phyloP scores from a whole-genome alignment of 2,113 vertebrate species.

The Zosterops borbonicus region DNA sequence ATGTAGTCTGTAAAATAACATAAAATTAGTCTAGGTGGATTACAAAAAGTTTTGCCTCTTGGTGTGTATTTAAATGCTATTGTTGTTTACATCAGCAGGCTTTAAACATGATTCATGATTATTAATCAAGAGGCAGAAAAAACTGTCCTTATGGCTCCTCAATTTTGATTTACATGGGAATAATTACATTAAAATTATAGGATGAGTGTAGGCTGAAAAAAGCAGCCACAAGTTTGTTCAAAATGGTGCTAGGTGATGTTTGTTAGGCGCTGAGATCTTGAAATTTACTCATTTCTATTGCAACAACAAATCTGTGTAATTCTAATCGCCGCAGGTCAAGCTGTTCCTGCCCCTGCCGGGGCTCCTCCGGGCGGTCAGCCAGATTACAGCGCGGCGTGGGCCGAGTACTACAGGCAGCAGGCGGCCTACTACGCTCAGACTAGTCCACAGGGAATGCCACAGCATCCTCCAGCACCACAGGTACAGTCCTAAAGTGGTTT shows the following conservation, averaged over 20 bases:
- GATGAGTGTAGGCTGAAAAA: conserved; percentile 73
- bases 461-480: conserved; percentile 89
- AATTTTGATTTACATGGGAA: background rate
- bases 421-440: conserved; percentile 95
- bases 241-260: conserved; percentile 81
- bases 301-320: conserved; percentile 19
- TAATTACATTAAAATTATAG: conserved; percentile 51
- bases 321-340: conserved; percentile 72
- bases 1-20: background rate
- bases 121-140: background rate
- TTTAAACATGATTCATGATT: background rate
- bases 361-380: conserved; percentile 91
- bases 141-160: background rate
- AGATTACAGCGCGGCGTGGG: conserved; percentile 97
- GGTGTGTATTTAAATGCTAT: background rate
- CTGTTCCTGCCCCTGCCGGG: conserved; percentile 83
- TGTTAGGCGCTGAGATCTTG: conserved; percentile 10
- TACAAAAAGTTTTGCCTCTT: background rate
- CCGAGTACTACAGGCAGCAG: conserved; percentile 97
- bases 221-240: conserved; percentile 82
- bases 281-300: background rate
- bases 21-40: background rate
- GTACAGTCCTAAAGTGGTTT: conserved; percentile 76
- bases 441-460: conserved; percentile 93
- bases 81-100: background rate